Base-by-base conservation (phyloP, 2,797 vertebrate species). In the Sebastes trivittatus region DNA sequence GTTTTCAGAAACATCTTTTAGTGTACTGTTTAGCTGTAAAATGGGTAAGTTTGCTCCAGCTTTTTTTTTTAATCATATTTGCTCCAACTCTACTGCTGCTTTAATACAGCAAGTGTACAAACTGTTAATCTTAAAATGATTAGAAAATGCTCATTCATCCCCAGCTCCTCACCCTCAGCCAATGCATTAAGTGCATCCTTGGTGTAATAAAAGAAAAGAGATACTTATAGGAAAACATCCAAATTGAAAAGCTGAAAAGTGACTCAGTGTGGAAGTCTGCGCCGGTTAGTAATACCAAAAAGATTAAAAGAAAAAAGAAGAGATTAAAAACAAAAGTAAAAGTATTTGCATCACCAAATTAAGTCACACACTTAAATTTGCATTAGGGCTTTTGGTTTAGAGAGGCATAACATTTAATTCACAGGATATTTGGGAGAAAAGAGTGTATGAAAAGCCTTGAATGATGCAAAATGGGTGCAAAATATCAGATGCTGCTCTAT, bases 381-480 rank as follows among this genome's bases (percentile, higher is more conserved):
- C 67, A 82, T 80, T 64, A 69, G 4, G n/a, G 6, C 52, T 81
- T 70, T 20, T 65, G 64, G 25, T 78, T 86, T 42, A 61, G 29
- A 85, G 71, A 82, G 14, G 71, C 36, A 29, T 61, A 70, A 52
- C 54, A 25, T 79, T 85, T 52, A 75, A 80, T 67, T 81, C 30
- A 11, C 30, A 46, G 34, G 54, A 34, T 77, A 22, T 78, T 30
- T 80, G 69, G 56, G 46, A 74, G 62, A 75, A 72, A 38, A 75
- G 9, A 56, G 65, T 18, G 42, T 74, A 77, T 75, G 14, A 88
- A 89, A 84, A 66, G 29, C 34, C 58, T 72, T 56, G 73, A 84
- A 88, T 82, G 84, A 93, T 85, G 80, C 85, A 90, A 84, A 90
- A 68, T 9, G 38, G 60, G 23, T 74, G 85, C 81, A 86, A 87